Percentiles rank a stretch among this genome's conserved stretches.
Evolutionary conservation across 2,888 invertebrate genomes (phyloP).

Genomic region (Stomorhina lunata): DNA sequence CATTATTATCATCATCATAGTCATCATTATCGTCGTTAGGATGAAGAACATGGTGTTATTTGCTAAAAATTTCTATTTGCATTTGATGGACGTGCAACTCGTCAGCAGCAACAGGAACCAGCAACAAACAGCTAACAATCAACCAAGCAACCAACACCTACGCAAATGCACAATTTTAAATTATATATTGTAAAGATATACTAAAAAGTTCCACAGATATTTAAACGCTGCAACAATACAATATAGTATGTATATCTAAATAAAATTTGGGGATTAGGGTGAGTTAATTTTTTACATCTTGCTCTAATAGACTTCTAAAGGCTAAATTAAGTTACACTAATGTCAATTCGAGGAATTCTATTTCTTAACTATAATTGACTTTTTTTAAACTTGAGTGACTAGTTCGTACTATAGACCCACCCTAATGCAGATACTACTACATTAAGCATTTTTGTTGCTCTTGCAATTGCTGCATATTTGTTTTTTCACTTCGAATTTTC

Average conservation of each 20-base stretch:
- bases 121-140: conserved; percentile 15
- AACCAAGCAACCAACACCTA: conserved; percentile 40
- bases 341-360: too few relatives aligned
- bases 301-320: too few relatives aligned
- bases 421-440: too few relatives aligned
- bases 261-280: too few relatives aligned
- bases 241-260: neutral
- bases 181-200: conserved; percentile 22
- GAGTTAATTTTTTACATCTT: too few relatives aligned
- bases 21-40: conserved; percentile 9
- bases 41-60: conserved; percentile 29
- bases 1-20: conserved; percentile 8
- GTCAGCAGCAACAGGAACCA: conserved; percentile 38
- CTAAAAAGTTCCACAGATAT: neutral
- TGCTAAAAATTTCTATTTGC: conserved; percentile 51
- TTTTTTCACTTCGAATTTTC: neutral
- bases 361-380: too few relatives aligned
- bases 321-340: too few relatives aligned
- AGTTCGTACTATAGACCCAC: too few relatives aligned
- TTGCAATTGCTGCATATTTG: conserved; percentile 15
- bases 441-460: neutral
- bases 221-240: neutral
- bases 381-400: too few relatives aligned
- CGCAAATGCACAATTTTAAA: conserved; percentile 43
- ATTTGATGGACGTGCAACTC: conserved; percentile 49